phyloP scores from a whole-genome alignment of 1,140 invertebrate species.

The Caenorhabditis tropicalis region DNA sequence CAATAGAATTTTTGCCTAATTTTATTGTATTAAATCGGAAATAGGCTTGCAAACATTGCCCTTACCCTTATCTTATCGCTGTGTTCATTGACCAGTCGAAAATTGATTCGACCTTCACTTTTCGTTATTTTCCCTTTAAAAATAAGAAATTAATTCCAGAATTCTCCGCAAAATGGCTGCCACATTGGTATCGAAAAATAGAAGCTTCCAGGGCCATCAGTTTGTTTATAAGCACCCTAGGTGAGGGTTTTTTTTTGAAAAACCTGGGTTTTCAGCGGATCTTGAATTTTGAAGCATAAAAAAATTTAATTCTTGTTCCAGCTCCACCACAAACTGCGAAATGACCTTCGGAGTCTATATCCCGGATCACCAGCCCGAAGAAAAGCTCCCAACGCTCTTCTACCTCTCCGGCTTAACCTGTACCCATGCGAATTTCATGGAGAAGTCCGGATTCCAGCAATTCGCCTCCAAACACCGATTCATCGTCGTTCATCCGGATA shows the following conservation, averaged over 20 bases:
- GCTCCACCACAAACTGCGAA: slow-evolving; percentile 82
- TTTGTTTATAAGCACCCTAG: slow-evolving; percentile 63
- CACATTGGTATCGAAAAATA: slow-evolving; percentile 33
- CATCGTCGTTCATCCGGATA: slow-evolving; percentile 90
- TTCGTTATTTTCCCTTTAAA: too few relatives aligned
- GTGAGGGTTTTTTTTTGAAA: slow-evolving; percentile 21
- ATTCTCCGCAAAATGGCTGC: slow-evolving; percentile 19
- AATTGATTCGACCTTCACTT: too few relatives aligned
- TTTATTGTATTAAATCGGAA: not conserved
- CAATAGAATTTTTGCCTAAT: not conserved
- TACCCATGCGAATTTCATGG: slow-evolving; percentile 93
- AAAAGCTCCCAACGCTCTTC: slow-evolving; percentile 84
- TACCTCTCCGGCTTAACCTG: slow-evolving; percentile 91
- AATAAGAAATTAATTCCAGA: not conserved
- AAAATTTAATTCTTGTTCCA: slow-evolving; percentile 70
- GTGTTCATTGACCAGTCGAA: not conserved
- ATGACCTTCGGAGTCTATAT: slow-evolving; percentile 93
- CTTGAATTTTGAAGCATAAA: too few relatives aligned
- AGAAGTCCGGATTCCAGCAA: slow-evolving; percentile 90
- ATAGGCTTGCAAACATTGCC: not conserved
- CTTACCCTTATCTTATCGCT: too few relatives aligned
- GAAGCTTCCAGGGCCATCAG: slow-evolving; percentile 60
- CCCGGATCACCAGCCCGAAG: slow-evolving; percentile 80
- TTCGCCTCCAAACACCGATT: slow-evolving; percentile 83
- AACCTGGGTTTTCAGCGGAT: not conserved